Evolutionary conservation across 2,888 invertebrate genomes (phyloP).

Genomic region (Formica aserva): DNA sequence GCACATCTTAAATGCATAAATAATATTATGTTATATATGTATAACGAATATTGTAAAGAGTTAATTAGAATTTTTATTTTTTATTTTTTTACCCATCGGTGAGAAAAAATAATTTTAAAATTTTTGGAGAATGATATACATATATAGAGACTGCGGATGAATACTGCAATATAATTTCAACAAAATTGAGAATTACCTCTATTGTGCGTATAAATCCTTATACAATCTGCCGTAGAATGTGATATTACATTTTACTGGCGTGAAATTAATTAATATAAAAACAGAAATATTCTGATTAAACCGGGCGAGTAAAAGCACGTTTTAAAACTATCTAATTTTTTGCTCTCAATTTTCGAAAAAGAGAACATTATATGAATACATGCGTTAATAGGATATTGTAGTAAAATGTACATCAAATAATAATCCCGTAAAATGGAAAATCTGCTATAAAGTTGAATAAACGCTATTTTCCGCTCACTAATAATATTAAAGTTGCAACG

Average conservation of each 20-base stretch:
- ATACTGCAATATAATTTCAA: conserved; percentile 20
- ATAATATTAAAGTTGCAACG: conserved; percentile 64
- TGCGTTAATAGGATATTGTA: conserved; percentile 7
- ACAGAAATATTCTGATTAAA: conserved; percentile 31
- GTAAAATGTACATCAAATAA: conserved; percentile 55
- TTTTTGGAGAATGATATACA: conserved; percentile 33
- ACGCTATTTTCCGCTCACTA: conserved; percentile 39
- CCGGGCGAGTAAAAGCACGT: background rate
- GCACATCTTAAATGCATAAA: background rate
- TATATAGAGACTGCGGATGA: background rate
- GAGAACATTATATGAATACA: conserved; percentile 8
- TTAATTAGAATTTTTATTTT: conserved; percentile 7
- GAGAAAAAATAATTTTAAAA: conserved; percentile 57
- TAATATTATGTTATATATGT: background rate
- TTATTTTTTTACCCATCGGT: background rate
- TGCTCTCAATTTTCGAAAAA: background rate
- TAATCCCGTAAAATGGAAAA: conserved; percentile 55
- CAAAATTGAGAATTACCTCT: conserved; percentile 38
- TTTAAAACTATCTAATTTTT: conserved; percentile 29
- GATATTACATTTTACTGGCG: conserved; percentile 36
- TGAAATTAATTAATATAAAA: conserved; percentile 39
- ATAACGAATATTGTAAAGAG: background rate
- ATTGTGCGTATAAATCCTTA: conserved; percentile 30
- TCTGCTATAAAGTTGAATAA: conserved; percentile 66
- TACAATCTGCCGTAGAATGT: conserved; percentile 1